Percentiles rank a stretch among this genome's conserved stretches.
phyloP scores from a whole-genome alignment of 1,140 invertebrate genomes.

The Drosophila ironensis region DNA sequence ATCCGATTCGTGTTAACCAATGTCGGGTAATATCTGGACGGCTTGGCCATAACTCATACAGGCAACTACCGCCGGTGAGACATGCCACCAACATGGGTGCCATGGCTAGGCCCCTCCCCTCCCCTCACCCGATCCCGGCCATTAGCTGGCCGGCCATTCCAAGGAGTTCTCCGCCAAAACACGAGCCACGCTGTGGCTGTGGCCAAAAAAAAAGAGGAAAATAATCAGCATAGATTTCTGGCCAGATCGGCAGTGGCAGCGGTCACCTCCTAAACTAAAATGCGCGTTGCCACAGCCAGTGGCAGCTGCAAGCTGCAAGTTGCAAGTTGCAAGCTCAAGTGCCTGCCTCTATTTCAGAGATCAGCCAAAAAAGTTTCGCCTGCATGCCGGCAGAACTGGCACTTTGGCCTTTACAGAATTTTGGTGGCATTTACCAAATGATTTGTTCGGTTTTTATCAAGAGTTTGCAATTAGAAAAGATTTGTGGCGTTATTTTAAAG shows the following conservation, averaged over 20 bases:
- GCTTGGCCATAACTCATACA: conserved; percentile 69
- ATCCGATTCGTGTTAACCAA: conserved; percentile 48
- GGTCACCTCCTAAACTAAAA: conserved; percentile 36
- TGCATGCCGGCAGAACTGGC: conserved; percentile 38
- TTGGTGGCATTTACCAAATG: not conserved
- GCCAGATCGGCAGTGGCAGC: conserved; percentile 31
- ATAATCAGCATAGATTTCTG: conserved; percentile 57
- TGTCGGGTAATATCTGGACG: conserved; percentile 50
- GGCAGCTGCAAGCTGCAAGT: conserved; percentile 73
- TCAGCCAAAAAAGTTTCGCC: conserved; percentile 1
- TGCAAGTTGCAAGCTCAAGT: too few relatives aligned
- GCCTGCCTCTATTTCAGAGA: conserved; percentile 36
- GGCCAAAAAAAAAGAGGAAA: conserved; percentile 20
- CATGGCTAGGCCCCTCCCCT: not conserved
- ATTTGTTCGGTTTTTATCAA: too few relatives aligned
- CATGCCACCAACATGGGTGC: conserved; percentile 66
- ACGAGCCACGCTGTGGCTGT: conserved; percentile 22
- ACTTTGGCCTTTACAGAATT: not conserved
- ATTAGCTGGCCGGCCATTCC: conserved; percentile 1
- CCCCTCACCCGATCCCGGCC: not conserved
- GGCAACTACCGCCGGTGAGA: conserved; percentile 34
- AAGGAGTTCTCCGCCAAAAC: conserved; percentile 3
- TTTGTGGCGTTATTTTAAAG: too few relatives aligned
- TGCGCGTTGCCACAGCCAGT: conserved; percentile 23
- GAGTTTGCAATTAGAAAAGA: not conserved